Evolutionary conservation across 2,113 vertebrate genomes (phyloP).

Genomic region (Puma concolor): DNA sequence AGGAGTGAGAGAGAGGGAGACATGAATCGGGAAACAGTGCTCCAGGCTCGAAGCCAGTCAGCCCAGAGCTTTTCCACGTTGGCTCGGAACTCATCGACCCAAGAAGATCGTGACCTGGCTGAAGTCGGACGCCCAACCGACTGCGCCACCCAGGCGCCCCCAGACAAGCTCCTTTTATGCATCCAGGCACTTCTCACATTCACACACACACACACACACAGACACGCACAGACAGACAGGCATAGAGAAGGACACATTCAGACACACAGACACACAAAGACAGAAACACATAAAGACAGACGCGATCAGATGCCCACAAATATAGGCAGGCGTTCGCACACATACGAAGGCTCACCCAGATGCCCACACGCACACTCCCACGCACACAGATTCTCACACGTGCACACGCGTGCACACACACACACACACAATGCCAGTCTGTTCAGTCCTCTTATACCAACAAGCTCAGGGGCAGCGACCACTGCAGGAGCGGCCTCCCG

Average conservation of each 20-base stretch:
- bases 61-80: too few species aligned
- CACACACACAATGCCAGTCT: not conserved
- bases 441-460: not conserved
- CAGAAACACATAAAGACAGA: not conserved
- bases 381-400: accelerated
- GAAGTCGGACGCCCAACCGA: too few species aligned
- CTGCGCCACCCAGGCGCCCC: too few species aligned
- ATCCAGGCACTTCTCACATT: too few species aligned
- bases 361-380: not conserved
- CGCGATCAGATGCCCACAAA: not conserved
- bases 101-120: too few species aligned
- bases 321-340: not conserved
- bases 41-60: too few species aligned
- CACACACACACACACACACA: not conserved
- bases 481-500: not conserved
- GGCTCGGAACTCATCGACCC: too few species aligned
- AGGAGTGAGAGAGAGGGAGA: too few species aligned
- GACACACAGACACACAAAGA: not conserved
- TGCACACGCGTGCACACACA: accelerated
- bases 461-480: not conserved
- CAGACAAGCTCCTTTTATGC: not conserved
- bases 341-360: not conserved
- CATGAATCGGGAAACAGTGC: too few species aligned
- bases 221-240: too few species aligned
- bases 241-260: not conserved